Conservation (phyloP, 2,888 invertebrate species). For the Unio pictorum region DNA sequence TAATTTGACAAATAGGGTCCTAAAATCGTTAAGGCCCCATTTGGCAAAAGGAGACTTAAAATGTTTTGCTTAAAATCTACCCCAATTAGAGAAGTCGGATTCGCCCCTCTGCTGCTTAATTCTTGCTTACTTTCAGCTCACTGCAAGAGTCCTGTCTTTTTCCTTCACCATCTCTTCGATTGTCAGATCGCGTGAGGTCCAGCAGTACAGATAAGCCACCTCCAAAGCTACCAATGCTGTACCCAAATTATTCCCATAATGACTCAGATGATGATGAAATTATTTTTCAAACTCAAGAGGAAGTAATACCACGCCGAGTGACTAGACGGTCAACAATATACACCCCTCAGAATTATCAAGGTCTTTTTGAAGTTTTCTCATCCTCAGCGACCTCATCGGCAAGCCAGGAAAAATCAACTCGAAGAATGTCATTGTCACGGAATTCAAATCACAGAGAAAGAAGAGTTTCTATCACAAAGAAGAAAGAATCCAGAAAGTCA, state of each 20-base stretch:
- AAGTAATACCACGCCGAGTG: slow-evolving; percentile 36
- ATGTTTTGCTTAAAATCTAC: too few species aligned
- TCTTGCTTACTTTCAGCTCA: slow-evolving; percentile 8
- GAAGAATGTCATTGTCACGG: too few species aligned
- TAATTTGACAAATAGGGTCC: too few species aligned
- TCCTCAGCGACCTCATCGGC: too few species aligned
- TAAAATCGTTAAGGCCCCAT: too few species aligned
- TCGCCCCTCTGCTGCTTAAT: too few species aligned
- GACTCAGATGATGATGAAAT: slow-evolving; percentile 30
- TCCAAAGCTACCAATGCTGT: slow-evolving; percentile 48
- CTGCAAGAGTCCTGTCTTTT: slow-evolving; percentile 28
- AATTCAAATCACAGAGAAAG: too few species aligned
- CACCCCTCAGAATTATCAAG: slow-evolving; percentile 6
- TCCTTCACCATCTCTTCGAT: slow-evolving; percentile 23
- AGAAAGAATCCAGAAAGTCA: too few species aligned
- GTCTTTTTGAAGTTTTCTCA: background rate
- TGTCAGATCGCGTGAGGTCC: slow-evolving; percentile 1
- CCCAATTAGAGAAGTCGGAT: too few species aligned
- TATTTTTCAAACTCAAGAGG: slow-evolving; percentile 14
- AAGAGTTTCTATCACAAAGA: too few species aligned
- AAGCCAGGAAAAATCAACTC: too few species aligned
- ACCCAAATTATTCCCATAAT: slow-evolving; percentile 38
- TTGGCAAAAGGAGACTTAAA: too few species aligned
- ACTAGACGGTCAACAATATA: slow-evolving; percentile 37
- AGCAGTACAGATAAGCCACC: slow-evolving; percentile 36